These are phyloP conservation scores for Apamea monoglypha DNA, from an alignment of 2,888 invertebrate species.

Conservation along the genomic window DNA sequence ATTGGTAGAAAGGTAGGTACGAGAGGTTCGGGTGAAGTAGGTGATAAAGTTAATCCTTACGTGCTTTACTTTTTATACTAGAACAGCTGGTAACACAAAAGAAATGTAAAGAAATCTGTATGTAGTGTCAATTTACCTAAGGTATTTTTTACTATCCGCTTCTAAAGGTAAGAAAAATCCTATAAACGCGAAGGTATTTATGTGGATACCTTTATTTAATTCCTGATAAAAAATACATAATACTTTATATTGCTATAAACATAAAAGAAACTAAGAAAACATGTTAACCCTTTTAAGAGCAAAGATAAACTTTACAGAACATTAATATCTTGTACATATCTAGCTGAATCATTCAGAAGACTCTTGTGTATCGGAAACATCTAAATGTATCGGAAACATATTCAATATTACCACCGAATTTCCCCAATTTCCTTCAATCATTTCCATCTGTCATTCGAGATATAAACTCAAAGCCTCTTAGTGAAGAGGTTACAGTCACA, in stretches of 20 bases:
- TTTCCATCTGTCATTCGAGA: conserved; percentile 16
- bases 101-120: background rate
- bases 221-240: background rate
- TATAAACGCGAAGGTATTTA: background rate
- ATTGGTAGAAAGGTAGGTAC: conserved; percentile 21
- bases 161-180: background rate
- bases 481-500: background rate
- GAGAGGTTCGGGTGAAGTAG: background rate
- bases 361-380: background rate
- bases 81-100: background rate
- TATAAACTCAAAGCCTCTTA: background rate
- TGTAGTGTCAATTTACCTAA: background rate
- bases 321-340: conserved; percentile 1
- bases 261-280: background rate
- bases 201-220: background rate
- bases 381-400: conserved; percentile 23
- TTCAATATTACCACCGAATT: conserved; percentile 19
- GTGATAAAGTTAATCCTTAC: conserved; percentile 35
- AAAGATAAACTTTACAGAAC: background rate
- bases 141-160: background rate
- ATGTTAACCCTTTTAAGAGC: conserved; percentile 9
- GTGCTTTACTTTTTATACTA: conserved; percentile 6
- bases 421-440: conserved; percentile 1
- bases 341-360: conserved; percentile 8
- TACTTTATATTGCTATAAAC: background rate